These are phyloP conservation scores for Acanthurus tractus DNA, from an alignment of 2,797 vertebrate species.

Conservation along the genomic window DNA sequence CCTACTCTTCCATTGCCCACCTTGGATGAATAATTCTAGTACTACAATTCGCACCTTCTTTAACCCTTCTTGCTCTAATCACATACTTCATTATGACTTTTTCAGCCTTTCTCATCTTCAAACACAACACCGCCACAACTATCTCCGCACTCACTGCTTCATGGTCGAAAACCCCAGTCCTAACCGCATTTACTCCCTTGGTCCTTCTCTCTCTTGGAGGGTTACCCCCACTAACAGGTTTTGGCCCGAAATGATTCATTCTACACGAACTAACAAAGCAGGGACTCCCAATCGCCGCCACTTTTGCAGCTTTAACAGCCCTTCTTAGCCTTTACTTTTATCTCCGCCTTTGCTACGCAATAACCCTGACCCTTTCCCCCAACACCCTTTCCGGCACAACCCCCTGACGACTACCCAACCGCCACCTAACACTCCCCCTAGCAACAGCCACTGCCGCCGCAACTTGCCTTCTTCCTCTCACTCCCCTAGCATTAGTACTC, in stretches of 20 bases:
- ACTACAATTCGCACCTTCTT: rapidly evolving
- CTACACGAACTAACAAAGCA: slow-evolving; percentile 47
- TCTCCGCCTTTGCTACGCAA: slow-evolving; percentile 20
- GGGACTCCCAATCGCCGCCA: rapidly evolving
- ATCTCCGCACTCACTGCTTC: rapidly evolving
- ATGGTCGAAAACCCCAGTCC: rapidly evolving
- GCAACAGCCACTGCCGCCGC: rapidly evolving
- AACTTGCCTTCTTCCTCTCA: rapidly evolving
- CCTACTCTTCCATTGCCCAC: slow-evolving; percentile 63
- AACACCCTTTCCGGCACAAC: rapidly evolving
- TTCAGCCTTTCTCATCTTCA: not conserved
- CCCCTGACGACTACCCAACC: no score
- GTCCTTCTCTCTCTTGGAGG: rapidly evolving
- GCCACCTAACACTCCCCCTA: rapidly evolving
- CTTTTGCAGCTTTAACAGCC: rapidly evolving
- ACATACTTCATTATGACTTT: not conserved
- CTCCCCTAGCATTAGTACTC: rapidly evolving
- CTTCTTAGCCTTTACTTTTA: slow-evolving; percentile 62
- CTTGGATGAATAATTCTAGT: slow-evolving; percentile 55
- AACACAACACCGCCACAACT: rapidly evolving
- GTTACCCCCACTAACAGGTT: slow-evolving; percentile 22
- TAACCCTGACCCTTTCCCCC: not conserved
- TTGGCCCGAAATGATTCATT: slow-evolving; percentile 69
- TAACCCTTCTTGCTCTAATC: rapidly evolving
- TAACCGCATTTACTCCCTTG: rapidly evolving